Conservation (phyloP, 1,140 invertebrate species). For the Saccostrea glomerata region DNA sequence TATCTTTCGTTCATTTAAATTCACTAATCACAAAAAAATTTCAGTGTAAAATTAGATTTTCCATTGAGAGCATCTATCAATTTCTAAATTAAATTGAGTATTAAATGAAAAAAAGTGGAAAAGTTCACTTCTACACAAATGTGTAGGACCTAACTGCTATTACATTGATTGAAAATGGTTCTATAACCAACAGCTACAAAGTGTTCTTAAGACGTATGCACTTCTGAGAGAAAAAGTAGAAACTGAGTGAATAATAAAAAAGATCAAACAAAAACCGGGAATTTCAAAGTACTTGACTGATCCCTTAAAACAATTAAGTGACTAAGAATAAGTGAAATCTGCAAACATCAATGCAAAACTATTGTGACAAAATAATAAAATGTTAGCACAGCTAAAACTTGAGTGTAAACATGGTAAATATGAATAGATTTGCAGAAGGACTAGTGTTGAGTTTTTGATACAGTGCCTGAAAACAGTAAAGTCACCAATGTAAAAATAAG, state of each 20-base stretch:
- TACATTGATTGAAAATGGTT: too few species aligned
- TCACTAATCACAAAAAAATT: too few species aligned
- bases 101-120: too few species aligned
- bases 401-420: not conserved
- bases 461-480: not conserved
- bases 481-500: not conserved
- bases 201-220: too few species aligned
- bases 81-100: too few species aligned
- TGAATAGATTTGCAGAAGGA: not conserved
- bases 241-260: not conserved
- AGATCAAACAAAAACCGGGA: too few species aligned
- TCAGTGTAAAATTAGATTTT: too few species aligned
- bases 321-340: not conserved
- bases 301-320: not conserved
- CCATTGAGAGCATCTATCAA: too few species aligned
- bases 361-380: not conserved
- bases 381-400: not conserved
- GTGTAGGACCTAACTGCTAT: too few species aligned
- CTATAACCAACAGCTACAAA: too few species aligned
- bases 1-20: too few species aligned
- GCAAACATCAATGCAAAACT: not conserved
- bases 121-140: too few species aligned
- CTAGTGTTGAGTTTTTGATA: slow-evolving; percentile 12
- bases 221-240: not conserved
- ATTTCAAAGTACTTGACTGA: not conserved